phyloP scores from a whole-genome alignment of 2,888 invertebrate genomes.

The Dorcus hopei region DNA sequence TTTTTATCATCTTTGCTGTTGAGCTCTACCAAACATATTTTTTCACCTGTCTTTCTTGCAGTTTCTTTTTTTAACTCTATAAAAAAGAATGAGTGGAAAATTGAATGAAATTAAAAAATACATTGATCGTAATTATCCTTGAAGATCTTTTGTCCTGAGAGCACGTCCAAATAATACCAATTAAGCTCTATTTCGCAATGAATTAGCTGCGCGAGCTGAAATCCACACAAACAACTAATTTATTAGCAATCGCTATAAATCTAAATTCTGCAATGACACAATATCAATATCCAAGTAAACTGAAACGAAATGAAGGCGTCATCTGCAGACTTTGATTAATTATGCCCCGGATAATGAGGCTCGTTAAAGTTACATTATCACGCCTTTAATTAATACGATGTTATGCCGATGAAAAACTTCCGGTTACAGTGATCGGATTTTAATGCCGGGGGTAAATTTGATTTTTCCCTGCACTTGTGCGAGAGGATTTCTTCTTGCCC shows the following conservation, averaged over 20 bases:
- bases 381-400: constrained; percentile 36
- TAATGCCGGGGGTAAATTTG: too few relatives aligned
- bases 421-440: not conserved
- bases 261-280: constrained; percentile 16
- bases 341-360: constrained; percentile 37
- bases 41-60: too few relatives aligned
- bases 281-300: constrained; percentile 16
- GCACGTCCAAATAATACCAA: too few relatives aligned
- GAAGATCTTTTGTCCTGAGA: too few relatives aligned
- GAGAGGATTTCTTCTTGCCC: too few relatives aligned
- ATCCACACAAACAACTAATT: not conserved
- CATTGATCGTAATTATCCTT: too few relatives aligned
- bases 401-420: not conserved
- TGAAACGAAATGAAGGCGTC: constrained; percentile 31
- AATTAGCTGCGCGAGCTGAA: not conserved
- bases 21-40: too few relatives aligned
- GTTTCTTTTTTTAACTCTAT: too few relatives aligned
- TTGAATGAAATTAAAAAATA: too few relatives aligned
- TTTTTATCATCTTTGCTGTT: too few relatives aligned
- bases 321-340: constrained; percentile 42
- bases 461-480: too few relatives aligned
- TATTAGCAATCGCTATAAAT: constrained; percentile 15
- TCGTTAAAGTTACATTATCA: constrained; percentile 38
- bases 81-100: too few relatives aligned
- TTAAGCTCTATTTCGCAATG: not conserved